Percentiles rank a stretch among this genome's conserved stretches.
Evolutionary conservation across 2,113 vertebrate species (phyloP).

Genomic region (Pelusios castaneus): DNA sequence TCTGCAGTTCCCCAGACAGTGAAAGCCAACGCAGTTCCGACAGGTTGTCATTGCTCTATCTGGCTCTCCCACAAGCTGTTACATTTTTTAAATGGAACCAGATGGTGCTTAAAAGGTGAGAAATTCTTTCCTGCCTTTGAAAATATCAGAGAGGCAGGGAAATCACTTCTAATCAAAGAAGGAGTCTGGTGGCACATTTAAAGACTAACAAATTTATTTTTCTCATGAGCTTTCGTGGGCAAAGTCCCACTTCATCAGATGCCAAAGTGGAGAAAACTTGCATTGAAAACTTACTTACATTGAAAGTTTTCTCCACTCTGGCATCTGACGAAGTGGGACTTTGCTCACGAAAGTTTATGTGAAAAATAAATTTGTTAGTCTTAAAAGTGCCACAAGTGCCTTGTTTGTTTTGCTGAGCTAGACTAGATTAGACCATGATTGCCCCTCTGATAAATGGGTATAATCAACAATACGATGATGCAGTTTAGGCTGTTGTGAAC

Average conservation of each 20-base stretch:
- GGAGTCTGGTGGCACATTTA: no score
- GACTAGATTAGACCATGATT: neutral
- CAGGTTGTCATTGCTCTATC: neutral
- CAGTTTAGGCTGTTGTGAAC: neutral
- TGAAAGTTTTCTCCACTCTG: no score
- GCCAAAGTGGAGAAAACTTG: no score
- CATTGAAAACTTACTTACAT: no score
- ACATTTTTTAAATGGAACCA: neutral
- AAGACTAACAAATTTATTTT: no score
- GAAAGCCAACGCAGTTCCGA: neutral
- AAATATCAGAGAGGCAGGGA: neutral
- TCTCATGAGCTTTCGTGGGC: no score
- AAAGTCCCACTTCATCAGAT: no score
- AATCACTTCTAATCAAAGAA: neutral
- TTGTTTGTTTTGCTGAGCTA: no score
- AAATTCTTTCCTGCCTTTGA: neutral
- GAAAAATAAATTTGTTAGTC: no score
- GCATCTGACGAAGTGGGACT: no score
- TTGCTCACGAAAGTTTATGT: no score
- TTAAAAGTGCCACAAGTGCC: no score
- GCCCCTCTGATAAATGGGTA: neutral
- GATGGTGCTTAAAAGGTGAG: neutral
- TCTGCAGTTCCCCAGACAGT: neutral
- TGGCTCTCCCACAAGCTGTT: neutral
- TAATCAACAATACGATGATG: neutral